Base-by-base conservation (phyloP, 2,113 vertebrate genomes). In the Porphyrio hochstetteri region DNA sequence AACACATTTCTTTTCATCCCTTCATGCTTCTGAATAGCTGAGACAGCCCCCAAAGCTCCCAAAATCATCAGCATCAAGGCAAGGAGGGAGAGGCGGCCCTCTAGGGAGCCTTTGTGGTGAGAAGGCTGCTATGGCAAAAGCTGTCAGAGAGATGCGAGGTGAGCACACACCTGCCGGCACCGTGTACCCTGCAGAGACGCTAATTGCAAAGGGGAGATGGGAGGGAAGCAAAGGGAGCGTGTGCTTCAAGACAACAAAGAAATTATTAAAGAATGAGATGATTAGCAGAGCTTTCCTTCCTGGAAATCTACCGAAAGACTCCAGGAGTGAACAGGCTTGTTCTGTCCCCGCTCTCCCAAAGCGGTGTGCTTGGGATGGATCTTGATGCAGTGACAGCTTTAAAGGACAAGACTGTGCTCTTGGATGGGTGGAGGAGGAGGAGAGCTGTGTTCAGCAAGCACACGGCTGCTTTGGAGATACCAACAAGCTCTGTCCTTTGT, bases 301-400 rank as follows among this genome's bases (percentile, higher is more conserved):
- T 31, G 12, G 12, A 72, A 77, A 72, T 2, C 24, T 69, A 17
- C 27, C 1, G 1, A 31, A 42, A 82, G 21, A 5, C 35, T 68
- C 14, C 31, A 31, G 64, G 35, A 33, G n/a, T 20, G 53, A 52
- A 23, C 2, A 64, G 13, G 33, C 2, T 90, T 21, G n/a, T 9
- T 13, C 65, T n/a, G 76, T 1, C 52, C 46, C 20, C 3, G 5
- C 33, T 67, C 35, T 56, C 31, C 44, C 21, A 7, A 16, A 60
- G 40, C 29, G n/a, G 9, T 0, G 9, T 35, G 8, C 33, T 7
- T 0, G 3, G 23, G 38, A 18, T 50, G 44, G 33, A 50, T 67
- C 28, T 33, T 7, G 24, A 7, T 31, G 35, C 24, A 31, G 1
- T 0, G 14, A 21, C 19, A 63, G 57, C 16, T 61, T 46, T 56